Conservation (phyloP, 2,113 vertebrate species). For the Himantopus leucocephalus region DNA sequence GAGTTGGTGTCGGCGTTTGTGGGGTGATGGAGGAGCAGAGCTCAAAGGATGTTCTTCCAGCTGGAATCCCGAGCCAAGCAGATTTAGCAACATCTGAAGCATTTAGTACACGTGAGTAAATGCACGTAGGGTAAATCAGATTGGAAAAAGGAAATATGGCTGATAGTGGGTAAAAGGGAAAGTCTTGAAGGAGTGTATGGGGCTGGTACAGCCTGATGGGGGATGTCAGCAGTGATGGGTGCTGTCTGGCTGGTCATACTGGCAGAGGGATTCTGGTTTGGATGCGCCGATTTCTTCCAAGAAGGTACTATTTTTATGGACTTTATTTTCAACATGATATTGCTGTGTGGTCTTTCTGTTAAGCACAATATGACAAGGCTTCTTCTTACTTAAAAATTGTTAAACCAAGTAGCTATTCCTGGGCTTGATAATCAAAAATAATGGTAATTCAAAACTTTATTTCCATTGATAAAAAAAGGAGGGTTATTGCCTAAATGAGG, state of each 20-base stretch:
- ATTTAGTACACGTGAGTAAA: not conserved
- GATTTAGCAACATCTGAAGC: not conserved
- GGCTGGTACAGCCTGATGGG: not conserved
- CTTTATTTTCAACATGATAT: not conserved
- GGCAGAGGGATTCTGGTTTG: not conserved
- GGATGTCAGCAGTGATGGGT: not conserved
- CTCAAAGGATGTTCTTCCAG: not conserved
- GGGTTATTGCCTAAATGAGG: not conserved
- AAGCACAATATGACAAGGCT: not conserved
- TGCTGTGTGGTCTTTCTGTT: not conserved
- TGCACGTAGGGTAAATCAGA: not conserved
- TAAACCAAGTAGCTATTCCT: not conserved
- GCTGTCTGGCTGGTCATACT: not conserved
- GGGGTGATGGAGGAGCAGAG: not conserved
- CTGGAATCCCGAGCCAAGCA: not conserved
- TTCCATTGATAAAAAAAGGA: slow-evolving; percentile 13
- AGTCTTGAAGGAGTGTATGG: not conserved
- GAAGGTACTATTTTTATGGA: not conserved
- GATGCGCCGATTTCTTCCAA: not conserved
- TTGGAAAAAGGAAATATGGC: not conserved
- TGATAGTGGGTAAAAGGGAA: not conserved
- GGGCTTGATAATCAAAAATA: not conserved
- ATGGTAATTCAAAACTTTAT: not conserved
- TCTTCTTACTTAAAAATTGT: not conserved
- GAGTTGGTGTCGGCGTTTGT: not conserved